A percentile compares a stretch with the other conserved stretches of the same genome.
These are phyloP conservation scores for Umimayanthus kanabou DNA, from an alignment of 92 coral and sea anemone genomes.

Conservation along the genomic window DNA sequence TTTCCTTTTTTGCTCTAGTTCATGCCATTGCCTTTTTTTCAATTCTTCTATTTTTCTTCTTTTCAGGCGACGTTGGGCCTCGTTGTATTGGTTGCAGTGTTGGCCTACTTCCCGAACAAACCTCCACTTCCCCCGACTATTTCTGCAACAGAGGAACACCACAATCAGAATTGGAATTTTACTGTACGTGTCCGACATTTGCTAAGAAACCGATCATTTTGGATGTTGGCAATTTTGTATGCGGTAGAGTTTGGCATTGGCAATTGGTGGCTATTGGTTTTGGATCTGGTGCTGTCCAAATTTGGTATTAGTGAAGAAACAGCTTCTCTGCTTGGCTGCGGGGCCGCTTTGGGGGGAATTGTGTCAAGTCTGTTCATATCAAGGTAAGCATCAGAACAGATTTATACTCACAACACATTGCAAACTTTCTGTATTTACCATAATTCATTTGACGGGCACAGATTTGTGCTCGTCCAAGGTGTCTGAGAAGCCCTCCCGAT, in stretches of 20 bases:
- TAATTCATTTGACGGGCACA: no score
- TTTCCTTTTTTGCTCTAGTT: neutral
- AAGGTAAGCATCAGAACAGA: no score
- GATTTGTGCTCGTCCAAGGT: no score
- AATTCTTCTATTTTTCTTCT: neutral
- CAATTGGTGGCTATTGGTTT: constrained; percentile 72
- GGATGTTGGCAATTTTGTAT: constrained; percentile 63
- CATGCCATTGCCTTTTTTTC: no score
- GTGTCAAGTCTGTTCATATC: no score
- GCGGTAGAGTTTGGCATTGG: constrained; percentile 74
- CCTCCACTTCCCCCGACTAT: neutral
- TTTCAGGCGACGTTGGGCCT: neutral
- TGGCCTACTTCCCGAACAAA: constrained; percentile 22
- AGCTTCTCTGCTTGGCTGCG: constrained; percentile 84
- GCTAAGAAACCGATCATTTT: constrained; percentile 53
- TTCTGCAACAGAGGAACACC: constrained; percentile 9
- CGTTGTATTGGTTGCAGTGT: neutral
- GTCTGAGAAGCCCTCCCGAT: no score
- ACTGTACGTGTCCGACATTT: neutral
- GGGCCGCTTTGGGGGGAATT: constrained; percentile 44
- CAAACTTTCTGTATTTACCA: no score
- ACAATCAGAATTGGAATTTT: neutral
- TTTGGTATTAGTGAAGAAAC: constrained; percentile 54
- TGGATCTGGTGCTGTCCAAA: constrained; percentile 69
- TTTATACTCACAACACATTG: no score